Base-by-base conservation (phyloP, 2,113 vertebrate genomes). In the Zootoca vivipara region DNA sequence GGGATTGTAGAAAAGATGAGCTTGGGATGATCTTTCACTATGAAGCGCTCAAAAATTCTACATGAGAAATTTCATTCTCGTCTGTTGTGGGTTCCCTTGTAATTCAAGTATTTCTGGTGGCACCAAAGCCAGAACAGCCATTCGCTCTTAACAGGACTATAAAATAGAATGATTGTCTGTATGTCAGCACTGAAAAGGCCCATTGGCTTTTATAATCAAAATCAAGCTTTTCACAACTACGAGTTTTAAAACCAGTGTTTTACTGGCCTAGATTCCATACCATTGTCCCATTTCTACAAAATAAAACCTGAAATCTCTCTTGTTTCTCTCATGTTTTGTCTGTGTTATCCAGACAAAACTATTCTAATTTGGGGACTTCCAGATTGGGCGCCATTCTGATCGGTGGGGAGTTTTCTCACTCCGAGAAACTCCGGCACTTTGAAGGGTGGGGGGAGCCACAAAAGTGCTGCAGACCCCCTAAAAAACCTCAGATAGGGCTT, bases 161-260 rank as follows among this genome's bases (percentile, higher is more conserved):
- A 82, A 94, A 93, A 85, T 1, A 0, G 26, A 90, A 88, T 88
- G 83, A 87, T 87, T 85, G 87, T 83, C 42, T 88, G 18, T 86
- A 62, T 7, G 24, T 86, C 40, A 3, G 89, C 87, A 69, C n/a
- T 85, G 0, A 4, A 26, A 83, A 42, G 16, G 82, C 18, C 85
- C 7, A 5, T 30, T 83, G 22, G 78, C 89, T 92, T 88, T 75
- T 64, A 72, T 83, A 52, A 83, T 35, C 38, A 65, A 62, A 67
- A 33, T 65, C n/a, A 87, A 89, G 3, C 8, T 3, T 85, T 22
- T 81, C 67, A 75, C 28, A 5, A 82, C 40, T 64, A 10, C 22
- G 28, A 3, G 33, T 64, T 81, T 79, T 35, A 33, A 70, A 77
- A 10, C 2, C 77, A 88, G 79, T 40, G 35, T 46, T 87, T 87